These are phyloP conservation scores for Spongilla lacustris DNA, from an alignment of 37 sponge, comb jelly and placozoan genomes.

Conservation along the genomic window DNA sequence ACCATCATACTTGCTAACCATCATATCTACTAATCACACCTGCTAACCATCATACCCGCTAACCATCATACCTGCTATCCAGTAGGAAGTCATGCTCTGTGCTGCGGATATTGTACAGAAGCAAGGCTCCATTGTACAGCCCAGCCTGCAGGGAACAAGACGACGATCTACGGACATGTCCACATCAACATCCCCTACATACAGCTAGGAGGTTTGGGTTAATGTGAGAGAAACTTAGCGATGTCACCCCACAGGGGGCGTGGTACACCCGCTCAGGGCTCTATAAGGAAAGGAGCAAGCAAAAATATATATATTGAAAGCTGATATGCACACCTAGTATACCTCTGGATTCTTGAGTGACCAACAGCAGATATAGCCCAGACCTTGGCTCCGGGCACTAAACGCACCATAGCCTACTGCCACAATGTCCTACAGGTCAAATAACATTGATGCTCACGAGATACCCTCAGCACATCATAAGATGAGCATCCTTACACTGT, in stretches of 20 bases:
- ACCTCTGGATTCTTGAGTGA: conserved; percentile 97
- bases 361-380: conserved; percentile 96
- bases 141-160: conserved; percentile 85
- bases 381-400: conserved; percentile 4
- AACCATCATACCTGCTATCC: conserved; percentile 76
- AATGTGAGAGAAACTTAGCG: conserved; percentile 80
- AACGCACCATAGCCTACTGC: conserved; percentile 93
- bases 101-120: conserved; percentile 80
- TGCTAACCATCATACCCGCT: too few species aligned
- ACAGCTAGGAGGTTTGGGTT: conserved; percentile 96
- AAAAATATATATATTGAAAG: too few species aligned
- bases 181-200: too few species aligned
- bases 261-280: conserved; percentile 88
- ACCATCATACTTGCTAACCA: too few species aligned
- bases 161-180: too few species aligned
- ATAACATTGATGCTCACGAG: too few species aligned
- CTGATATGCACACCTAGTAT: too few species aligned
- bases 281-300: too few species aligned
- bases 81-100: conserved; percentile 72
- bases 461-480: neutral
- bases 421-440: conserved; percentile 80
- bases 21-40: too few species aligned
- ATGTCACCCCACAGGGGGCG: conserved; percentile 76
- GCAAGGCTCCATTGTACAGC: conserved; percentile 88
- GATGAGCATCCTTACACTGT: conserved; percentile 41